Evolutionary conservation across 92 coral and sea anemone species (phyloP).

Genomic region (Hydrozoanthus gracilis): DNA sequence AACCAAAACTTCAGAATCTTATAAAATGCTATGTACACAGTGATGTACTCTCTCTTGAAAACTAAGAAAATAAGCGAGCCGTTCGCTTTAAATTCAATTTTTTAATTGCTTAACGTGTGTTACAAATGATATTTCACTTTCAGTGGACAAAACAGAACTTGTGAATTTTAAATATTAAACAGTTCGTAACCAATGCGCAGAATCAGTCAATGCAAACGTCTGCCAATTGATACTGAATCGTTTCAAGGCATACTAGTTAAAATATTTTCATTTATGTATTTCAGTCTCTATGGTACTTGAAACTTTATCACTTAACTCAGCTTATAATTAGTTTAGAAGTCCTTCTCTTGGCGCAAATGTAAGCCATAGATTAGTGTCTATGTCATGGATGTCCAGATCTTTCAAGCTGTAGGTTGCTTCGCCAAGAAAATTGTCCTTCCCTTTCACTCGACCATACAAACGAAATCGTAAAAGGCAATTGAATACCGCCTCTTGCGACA

Average conservation of each 20-base stretch:
- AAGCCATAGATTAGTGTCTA: slow-evolving; percentile 44
- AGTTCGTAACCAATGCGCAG: not conserved
- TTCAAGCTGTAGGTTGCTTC: slow-evolving; percentile 47
- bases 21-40: no score
- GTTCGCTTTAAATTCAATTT: not conserved
- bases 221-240: no score
- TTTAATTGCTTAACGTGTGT: not conserved
- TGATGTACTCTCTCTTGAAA: not conserved
- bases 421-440: slow-evolving; percentile 43
- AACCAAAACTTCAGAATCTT: no score
- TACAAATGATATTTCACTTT: not conserved
- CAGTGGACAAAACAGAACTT: slow-evolving; percentile 2
- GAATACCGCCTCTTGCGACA: slow-evolving; percentile 38
- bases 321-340: slow-evolving; percentile 4
- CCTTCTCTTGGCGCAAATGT: slow-evolving; percentile 46
- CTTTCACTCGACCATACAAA: slow-evolving; percentile 29
- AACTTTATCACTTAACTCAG: no score
- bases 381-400: slow-evolving; percentile 39
- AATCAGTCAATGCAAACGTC: not conserved
- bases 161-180: not conserved
- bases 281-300: not conserved
- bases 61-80: not conserved
- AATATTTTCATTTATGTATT: not conserved
- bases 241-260: not conserved
- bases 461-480: slow-evolving; percentile 41